Conservation (phyloP, 2,888 invertebrate genomes). For the Muscina levida region DNA sequence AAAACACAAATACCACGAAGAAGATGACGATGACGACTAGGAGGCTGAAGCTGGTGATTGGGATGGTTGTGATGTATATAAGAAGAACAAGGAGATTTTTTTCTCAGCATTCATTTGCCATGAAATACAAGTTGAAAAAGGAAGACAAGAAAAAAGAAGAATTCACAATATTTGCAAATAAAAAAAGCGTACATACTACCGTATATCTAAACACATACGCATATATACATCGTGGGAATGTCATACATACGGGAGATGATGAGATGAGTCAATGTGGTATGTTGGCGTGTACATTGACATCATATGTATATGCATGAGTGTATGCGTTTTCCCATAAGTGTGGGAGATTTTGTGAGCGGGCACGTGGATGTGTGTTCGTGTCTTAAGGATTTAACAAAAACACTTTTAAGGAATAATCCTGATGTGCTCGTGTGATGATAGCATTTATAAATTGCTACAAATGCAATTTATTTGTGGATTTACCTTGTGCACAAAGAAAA, state of each 20-base stretch:
- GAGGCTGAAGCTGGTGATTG: not conserved
- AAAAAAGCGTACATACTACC: slow-evolving; percentile 15
- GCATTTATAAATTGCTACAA: slow-evolving; percentile 29
- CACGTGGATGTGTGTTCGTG: not conserved
- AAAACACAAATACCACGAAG: slow-evolving; percentile 25
- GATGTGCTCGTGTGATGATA: not conserved
- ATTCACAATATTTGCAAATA: slow-evolving; percentile 43
- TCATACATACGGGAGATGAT: not conserved
- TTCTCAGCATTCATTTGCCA: slow-evolving; percentile 65
- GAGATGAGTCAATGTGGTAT: slow-evolving; percentile 14
- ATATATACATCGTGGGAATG: not conserved
- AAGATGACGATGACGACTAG: slow-evolving; percentile 28
- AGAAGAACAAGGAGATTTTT: slow-evolving; percentile 10
- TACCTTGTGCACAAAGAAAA: not conserved
- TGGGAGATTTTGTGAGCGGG: not conserved
- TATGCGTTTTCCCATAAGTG: not conserved
- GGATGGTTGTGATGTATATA: not conserved
- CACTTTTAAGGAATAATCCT: slow-evolving; percentile 22
- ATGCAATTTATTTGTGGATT: slow-evolving; percentile 12
- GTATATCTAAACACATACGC: slow-evolving; percentile 12
- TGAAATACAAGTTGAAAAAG: slow-evolving; percentile 74
- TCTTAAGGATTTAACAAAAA: slow-evolving; percentile 33
- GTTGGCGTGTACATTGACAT: slow-evolving; percentile 19
- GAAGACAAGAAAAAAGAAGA: slow-evolving; percentile 74
- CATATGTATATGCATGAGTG: not conserved